These are phyloP conservation scores for Drosophila simulans DNA, from an alignment of 1,140 invertebrate species.

Conservation along the genomic window DNA sequence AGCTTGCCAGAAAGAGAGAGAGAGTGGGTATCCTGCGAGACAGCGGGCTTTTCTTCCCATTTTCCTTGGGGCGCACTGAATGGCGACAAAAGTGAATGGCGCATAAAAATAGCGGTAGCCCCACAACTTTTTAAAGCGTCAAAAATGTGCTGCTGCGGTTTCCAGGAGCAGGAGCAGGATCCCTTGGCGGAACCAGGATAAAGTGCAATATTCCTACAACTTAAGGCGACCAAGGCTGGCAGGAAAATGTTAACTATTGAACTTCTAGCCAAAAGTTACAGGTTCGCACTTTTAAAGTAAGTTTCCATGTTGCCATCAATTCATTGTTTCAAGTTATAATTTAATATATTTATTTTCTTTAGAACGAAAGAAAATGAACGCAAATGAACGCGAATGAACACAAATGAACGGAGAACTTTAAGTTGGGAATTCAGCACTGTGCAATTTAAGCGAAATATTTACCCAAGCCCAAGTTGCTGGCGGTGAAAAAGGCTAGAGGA, in stretches of 20 bases:
- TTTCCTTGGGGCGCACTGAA: slow-evolving; percentile 56
- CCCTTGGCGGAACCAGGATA: not conserved
- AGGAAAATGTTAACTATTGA: slow-evolving; percentile 1
- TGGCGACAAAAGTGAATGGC: slow-evolving; percentile 59
- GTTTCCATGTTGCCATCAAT: not conserved
- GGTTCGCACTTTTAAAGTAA: not conserved
- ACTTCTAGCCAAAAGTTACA: not conserved
- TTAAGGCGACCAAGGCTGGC: slow-evolving; percentile 20
- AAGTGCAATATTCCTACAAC: slow-evolving; percentile 57
- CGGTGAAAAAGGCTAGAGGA: slow-evolving; percentile 8
- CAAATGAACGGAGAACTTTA: not conserved
- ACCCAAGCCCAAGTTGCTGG: slow-evolving; percentile 2
- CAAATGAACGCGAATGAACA: too few relatives aligned
- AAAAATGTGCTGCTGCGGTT: slow-evolving; percentile 65
- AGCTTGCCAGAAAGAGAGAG: not conserved
- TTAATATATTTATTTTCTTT: too few relatives aligned
- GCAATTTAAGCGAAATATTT: slow-evolving; percentile 45
- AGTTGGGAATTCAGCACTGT: slow-evolving; percentile 26
- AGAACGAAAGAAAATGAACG: not conserved
- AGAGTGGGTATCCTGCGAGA: slow-evolving; percentile 14
- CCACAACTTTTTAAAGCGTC: slow-evolving; percentile 69
- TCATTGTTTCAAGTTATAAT: too few relatives aligned
- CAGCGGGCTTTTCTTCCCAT: slow-evolving; percentile 33
- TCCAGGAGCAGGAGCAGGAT: not conserved
- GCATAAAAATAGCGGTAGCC: slow-evolving; percentile 43